Base-by-base conservation (phyloP, 2,888 invertebrate species). In the Doris montereyensis region DNA sequence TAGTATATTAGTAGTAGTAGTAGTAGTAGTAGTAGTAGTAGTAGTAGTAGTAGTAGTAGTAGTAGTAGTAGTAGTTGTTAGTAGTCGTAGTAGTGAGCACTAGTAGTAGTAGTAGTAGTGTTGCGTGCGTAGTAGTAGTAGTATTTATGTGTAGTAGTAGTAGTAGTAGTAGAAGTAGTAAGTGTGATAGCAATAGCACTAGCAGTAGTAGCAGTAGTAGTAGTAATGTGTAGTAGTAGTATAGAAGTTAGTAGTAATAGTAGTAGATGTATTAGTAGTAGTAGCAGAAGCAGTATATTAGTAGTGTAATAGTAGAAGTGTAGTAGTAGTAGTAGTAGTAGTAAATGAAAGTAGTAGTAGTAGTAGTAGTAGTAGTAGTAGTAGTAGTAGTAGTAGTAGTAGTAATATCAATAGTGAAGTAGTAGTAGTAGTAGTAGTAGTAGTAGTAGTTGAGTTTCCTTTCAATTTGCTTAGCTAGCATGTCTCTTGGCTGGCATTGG, bases 21-120 rank as follows among this genome's bases (percentile, higher is more conserved):
- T 72, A 35, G 72, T 72, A 41, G 72, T 72, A 41, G 72, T 72
- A 21, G 72, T 72, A 41, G 72, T 72, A 24, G 72, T 72, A 17
- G 70, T 70, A 30, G 70, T 70, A 30, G 70, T 32, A 32, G 70
- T 70, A 32, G 70, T 28, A 32, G 70, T 28, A 28, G 70, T 28
- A 32, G 32, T 28, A 30, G 70, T 28, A 30, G 70, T 28, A 32
- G 70, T 28, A 32, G 70, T 28, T 8, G 68, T 68, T 68, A 8
- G 68, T 26, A 8, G 68, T 68, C 17, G 68, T 26, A 24, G 68
- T 68, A 24, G n/a, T 13, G 30, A 17, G n/a, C n/a, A n/a, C n/a
- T n/a, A n/a, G 30, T 30, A 17, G 17, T 24, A 24, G 68, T 26
- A n/a, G n/a, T n/a, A n/a, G n/a, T n/a, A n/a, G n/a, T n/a, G n/a